Evolutionary conservation across 1,140 invertebrate genomes (phyloP), one percentile per base, ranked within the genome.

Genomic region (Penaeus indicus): DNA sequence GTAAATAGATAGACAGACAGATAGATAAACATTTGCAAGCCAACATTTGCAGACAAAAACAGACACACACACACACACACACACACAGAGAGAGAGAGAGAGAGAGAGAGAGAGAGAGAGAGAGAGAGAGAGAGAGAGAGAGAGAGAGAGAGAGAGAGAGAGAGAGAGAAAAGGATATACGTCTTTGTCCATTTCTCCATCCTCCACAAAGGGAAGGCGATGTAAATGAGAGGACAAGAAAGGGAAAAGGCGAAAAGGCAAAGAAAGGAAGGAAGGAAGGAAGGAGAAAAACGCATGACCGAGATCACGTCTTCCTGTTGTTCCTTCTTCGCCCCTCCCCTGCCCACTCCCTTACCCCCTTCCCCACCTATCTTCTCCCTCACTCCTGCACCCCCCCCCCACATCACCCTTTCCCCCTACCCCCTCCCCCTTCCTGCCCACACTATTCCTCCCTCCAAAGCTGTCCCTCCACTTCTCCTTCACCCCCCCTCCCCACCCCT

Each of bases 1-100:
- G 32, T 32, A 32, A 2, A 32, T 32, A 32, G 32, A 32, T 32
- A 32, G 32, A 32, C 32, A 32, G 32, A 32, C 32, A 32, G 32
- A 32, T 32, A 32, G 32, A 32, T 32, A 32, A 32, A 32, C 2
- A 32, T 32, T 1, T 32, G 32, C 32, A 32, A 32, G 0, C 0
- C 32, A 32, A 32, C 78, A 80, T 32, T 32, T 32, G 32, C 79
- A 81, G 16, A 61, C 79, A 81, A 38, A 81, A 13, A 81, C 79
- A 61, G 16, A 81, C 79, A 81, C 79, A 81, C 47, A 81, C 47
- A 13, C 11, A 13, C 11, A 47, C 11, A 47, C 11, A 47, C 11
- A 47, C 11, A 47, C 11, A 47, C 32, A 32, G 2, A 32, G 25
- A 22, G 25, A 21, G 72, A 77, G 77, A 25, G 60, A 54, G 77